Percentiles rank a stretch among this genome's conserved stretches.
These are phyloP conservation scores for Drosophila mercatorum DNA, from an alignment of 2,888 invertebrate genomes.

Conservation along the genomic window DNA sequence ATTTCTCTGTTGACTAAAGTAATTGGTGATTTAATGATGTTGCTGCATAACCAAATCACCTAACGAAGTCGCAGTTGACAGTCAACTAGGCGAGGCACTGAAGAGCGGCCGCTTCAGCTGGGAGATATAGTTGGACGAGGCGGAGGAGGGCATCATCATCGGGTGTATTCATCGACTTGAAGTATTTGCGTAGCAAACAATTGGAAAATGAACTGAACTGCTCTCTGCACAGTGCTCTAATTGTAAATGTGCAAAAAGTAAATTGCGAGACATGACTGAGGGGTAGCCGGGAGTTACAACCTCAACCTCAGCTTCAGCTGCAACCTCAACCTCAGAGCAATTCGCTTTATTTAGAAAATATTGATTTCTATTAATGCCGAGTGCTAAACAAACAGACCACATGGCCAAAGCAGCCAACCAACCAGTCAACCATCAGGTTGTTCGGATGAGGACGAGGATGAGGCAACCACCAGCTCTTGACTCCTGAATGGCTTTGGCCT, in stretches of 20 bases:
- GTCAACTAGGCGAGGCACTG: slow-evolving; percentile 11
- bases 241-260: slow-evolving; percentile 78
- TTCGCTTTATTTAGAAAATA: slow-evolving; percentile 73
- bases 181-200: slow-evolving; percentile 77
- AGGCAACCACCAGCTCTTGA: slow-evolving; percentile 49
- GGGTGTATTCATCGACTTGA: slow-evolving; percentile 57
- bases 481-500: slow-evolving; percentile 52
- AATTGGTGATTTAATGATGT: slow-evolving; percentile 79
- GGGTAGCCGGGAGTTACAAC: slow-evolving; percentile 29
- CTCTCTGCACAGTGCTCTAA: slow-evolving; percentile 58
- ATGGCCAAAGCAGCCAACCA: slow-evolving; percentile 8
- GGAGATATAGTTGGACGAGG: neutral
- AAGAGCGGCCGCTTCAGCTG: slow-evolving; percentile 1
- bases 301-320: slow-evolving; percentile 15
- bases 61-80: slow-evolving; percentile 66
- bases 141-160: slow-evolving; percentile 23
- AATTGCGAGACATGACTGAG: slow-evolving; percentile 63
- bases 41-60: slow-evolving; percentile 79
- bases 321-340: slow-evolving; percentile 42
- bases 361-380: slow-evolving; percentile 76
- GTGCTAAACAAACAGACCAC: slow-evolving; percentile 63
- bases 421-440: slow-evolving; percentile 11
- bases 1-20: slow-evolving; percentile 77
- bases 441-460: slow-evolving; percentile 18
- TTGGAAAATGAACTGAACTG: slow-evolving; percentile 68